Percentiles rank a stretch among this genome's conserved stretches.
Evolutionary conservation across 2,888 invertebrate genomes (phyloP).

Genomic region (Zele albiditarsus): DNA sequence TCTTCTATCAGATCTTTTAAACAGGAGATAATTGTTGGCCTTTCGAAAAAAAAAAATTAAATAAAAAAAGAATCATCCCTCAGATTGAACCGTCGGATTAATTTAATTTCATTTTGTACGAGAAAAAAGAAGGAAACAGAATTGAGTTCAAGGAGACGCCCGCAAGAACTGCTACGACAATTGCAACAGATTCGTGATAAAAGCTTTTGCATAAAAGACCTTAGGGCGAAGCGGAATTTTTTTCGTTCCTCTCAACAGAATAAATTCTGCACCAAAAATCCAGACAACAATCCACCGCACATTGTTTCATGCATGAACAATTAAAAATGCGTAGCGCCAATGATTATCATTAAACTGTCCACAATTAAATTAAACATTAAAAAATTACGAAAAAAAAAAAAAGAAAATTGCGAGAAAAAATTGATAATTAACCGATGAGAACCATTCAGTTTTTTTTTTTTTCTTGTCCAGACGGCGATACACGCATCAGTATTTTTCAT

Average conservation of each 20-base stretch:
- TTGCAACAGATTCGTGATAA: slow-evolving; percentile 10
- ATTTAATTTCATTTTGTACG: slow-evolving; percentile 13
- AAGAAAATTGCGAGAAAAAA: background rate
- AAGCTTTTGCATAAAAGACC: background rate
- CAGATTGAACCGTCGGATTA: slow-evolving; percentile 21
- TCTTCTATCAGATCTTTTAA: slow-evolving; percentile 23
- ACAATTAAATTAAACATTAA: background rate
- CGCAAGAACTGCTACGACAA: background rate
- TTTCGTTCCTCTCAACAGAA: background rate
- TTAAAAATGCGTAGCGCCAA: background rate
- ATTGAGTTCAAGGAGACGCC: background rate
- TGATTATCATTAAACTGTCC: background rate
- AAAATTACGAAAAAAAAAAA: background rate
- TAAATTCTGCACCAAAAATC: background rate
- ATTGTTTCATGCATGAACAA: background rate
- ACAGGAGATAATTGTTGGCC: slow-evolving; percentile 43
- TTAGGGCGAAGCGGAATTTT: background rate
- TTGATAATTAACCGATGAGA: background rate
- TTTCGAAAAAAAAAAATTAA: slow-evolving; percentile 20
- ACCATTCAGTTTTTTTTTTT: background rate
- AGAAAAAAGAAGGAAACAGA: slow-evolving; percentile 8
- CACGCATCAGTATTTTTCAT: slow-evolving; percentile 13
- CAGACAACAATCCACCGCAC: background rate
- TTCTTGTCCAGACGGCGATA: background rate
- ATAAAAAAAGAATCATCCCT: background rate